A percentile compares a stretch with the other conserved stretches of the same genome.
phyloP scores from a whole-genome alignment of 2,888 invertebrate species.

The Notocelia uddmanniana region DNA sequence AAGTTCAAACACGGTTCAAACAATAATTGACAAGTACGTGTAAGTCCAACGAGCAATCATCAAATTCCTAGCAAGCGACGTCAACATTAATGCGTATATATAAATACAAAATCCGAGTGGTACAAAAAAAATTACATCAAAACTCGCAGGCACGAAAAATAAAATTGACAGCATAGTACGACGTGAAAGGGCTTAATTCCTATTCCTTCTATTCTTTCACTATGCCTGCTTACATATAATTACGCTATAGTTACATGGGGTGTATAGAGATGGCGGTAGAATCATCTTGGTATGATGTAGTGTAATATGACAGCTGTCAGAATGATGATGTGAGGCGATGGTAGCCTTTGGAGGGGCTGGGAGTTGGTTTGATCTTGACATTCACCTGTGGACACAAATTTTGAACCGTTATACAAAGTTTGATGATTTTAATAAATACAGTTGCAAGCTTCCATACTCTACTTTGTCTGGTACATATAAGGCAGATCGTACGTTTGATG shows the following conservation, averaged over 20 bases:
- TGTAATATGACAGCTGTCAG: conserved; percentile 61
- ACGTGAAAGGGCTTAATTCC: conserved; percentile 37
- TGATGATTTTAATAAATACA: no score
- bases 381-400: conserved; percentile 83
- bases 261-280: conserved; percentile 57
- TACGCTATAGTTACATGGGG: conserved; percentile 66
- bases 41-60: background rate
- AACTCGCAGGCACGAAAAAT: conserved; percentile 38
- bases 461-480: no score
- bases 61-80: conserved; percentile 22
- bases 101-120: conserved; percentile 30
- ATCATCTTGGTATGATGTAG: conserved; percentile 80
- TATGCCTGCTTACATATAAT: conserved; percentile 45
- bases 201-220: conserved; percentile 37
- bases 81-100: conserved; percentile 19
- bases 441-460: no score
- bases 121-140: conserved; percentile 43
- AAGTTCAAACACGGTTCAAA: background rate
- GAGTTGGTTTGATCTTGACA: conserved; percentile 83
- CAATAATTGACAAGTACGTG: background rate
- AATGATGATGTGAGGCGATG: conserved; percentile 58
- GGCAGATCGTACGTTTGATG: no score
- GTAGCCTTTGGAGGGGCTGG: conserved; percentile 64
- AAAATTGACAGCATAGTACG: conserved; percentile 45
- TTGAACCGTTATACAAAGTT: background rate